These are phyloP conservation scores for Ailurus styani DNA, from an alignment of 2,113 vertebrate species.

Conservation along the genomic window DNA sequence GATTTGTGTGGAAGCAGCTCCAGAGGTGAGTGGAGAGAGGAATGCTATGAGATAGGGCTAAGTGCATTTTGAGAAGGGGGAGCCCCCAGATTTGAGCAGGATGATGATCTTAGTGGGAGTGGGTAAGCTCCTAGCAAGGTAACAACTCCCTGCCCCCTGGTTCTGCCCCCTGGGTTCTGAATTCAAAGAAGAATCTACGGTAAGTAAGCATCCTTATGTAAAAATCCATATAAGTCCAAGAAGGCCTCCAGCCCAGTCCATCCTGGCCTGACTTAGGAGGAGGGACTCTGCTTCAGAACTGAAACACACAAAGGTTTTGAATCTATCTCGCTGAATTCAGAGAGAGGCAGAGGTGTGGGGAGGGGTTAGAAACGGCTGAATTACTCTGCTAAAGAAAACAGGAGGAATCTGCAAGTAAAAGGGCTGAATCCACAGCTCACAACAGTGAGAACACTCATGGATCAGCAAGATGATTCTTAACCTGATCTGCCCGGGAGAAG, in stretches of 20 bases:
- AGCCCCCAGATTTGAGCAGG: not conserved
- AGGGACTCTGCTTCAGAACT: not conserved
- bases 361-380: not conserved
- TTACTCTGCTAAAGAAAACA: not conserved
- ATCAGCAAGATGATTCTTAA: not conserved
- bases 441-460: not conserved
- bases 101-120: not conserved
- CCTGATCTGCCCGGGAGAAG: not conserved
- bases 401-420: not conserved
- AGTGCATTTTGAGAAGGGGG: not conserved
- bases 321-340: not conserved
- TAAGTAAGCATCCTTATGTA: not conserved
- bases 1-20: not conserved
- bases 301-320: not conserved
- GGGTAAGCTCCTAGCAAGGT: not conserved
- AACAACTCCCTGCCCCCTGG: not conserved
- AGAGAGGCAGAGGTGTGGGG: not conserved
- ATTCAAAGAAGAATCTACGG: not conserved
- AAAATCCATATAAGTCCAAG: not conserved
- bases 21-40: not conserved
- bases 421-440: not conserved
- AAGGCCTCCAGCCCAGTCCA: not conserved
- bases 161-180: not conserved
- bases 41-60: not conserved
- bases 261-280: not conserved